Evolutionary conservation across 2,797 vertebrate species (phyloP).

Genomic region (Rhodeus uyekii): DNA sequence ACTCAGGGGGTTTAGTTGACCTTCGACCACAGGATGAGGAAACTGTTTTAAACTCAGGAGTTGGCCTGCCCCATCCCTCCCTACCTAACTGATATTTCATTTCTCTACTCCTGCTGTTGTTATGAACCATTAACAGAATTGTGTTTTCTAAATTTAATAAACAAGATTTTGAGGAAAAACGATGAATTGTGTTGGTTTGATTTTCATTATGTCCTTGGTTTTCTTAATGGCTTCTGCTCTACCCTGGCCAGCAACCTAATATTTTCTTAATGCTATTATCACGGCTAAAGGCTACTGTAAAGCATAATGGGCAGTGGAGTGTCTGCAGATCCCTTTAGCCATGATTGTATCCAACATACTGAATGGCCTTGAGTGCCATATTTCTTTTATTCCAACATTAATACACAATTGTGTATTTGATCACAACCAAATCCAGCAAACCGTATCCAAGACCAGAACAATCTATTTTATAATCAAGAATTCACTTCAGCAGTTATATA

Average conservation of each 20-base stretch:
- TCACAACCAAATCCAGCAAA: neutral
- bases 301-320: neutral
- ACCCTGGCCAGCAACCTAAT: neutral
- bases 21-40: conserved; percentile 60
- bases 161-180: conserved; percentile 77
- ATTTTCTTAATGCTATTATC: neutral
- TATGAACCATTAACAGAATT: conserved; percentile 80
- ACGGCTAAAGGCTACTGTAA: neutral
- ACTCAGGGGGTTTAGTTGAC: conserved; percentile 50
- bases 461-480: neutral
- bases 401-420: neutral
- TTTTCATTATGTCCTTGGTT: neutral
- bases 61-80: conserved; percentile 72
- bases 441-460: neutral
- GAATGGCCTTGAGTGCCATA: neutral
- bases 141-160: conserved; percentile 89
- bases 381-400: neutral
- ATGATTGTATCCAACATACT: neutral
- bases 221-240: neutral
- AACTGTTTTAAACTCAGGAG: conserved; percentile 80
- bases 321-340: neutral
- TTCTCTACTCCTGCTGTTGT: conserved; percentile 77
- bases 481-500: neutral
- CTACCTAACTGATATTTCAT: conserved; percentile 69
- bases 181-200: neutral